phyloP scores from a whole-genome alignment of 2,888 invertebrate species.

The Pandemis cinnamomeana region DNA sequence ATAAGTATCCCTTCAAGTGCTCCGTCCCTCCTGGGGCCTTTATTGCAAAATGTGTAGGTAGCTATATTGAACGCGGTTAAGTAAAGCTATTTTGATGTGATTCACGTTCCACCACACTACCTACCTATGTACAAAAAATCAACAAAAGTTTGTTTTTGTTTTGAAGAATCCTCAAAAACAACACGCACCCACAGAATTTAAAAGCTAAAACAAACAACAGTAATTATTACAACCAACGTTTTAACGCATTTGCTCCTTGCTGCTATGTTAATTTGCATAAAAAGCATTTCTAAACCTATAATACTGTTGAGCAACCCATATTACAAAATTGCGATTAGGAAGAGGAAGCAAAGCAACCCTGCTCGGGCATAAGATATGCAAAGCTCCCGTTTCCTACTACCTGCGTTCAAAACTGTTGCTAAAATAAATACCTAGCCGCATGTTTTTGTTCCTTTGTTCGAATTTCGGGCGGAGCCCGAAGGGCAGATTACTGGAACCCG shows the following conservation, averaged over 20 bases:
- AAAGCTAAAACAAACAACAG: no score
- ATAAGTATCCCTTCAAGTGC: background rate
- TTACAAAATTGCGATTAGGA: background rate
- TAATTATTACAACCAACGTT: background rate
- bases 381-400: slow-evolving; percentile 33
- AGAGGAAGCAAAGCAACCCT: background rate
- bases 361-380: slow-evolving; percentile 24
- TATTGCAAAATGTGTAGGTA: background rate
- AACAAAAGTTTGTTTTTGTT: background rate
- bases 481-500: slow-evolving; percentile 71
- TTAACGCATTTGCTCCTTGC: background rate
- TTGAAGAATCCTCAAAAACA: background rate
- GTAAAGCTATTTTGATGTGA: background rate
- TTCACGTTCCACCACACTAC: background rate
- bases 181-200: no score
- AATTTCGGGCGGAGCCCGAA: slow-evolving; percentile 47
- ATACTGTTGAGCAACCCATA: background rate
- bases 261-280: background rate
- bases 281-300: background rate
- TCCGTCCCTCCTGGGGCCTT: background rate
- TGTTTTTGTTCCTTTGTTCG: slow-evolving; percentile 39
- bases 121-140: no score
- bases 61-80: background rate
- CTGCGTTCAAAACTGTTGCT: slow-evolving; percentile 35
- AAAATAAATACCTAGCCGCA: slow-evolving; percentile 32